phyloP scores from a whole-genome alignment of 1,140 invertebrate genomes.

The Teleogryllus occipitalis region DNA sequence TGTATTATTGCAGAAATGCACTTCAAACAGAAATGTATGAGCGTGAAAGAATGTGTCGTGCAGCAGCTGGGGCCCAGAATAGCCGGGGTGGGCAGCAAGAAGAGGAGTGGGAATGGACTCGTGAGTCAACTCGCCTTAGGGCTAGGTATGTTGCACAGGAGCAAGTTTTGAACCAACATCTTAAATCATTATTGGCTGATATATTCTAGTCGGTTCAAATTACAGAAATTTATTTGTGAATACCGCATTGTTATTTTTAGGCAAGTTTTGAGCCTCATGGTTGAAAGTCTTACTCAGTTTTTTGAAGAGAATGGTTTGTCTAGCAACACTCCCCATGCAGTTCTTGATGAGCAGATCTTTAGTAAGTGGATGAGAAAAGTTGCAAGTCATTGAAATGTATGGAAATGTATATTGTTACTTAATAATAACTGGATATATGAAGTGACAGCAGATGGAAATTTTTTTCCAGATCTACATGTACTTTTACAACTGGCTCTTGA shows the following conservation, averaged over 20 bases:
- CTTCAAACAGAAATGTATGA: not conserved
- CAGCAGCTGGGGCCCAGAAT: not conserved
- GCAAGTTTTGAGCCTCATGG: conserved; percentile 35
- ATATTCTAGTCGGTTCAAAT: not conserved
- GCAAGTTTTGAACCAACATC: no score
- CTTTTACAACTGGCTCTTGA: conserved; percentile 36
- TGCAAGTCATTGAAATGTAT: not conserved
- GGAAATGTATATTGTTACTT: not conserved
- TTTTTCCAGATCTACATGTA: conserved; percentile 31
- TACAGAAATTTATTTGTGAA: not conserved
- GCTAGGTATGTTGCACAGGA: conserved; percentile 26
- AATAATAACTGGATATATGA: not conserved
- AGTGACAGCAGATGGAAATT: not conserved
- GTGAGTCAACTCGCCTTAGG: conserved; percentile 29
- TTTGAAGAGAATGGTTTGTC: conserved; percentile 34
- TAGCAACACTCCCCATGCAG: conserved; percentile 25
- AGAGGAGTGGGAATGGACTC: conserved; percentile 20
- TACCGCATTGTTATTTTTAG: conserved; percentile 24
- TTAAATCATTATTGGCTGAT: not conserved
- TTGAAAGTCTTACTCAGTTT: conserved; percentile 35
- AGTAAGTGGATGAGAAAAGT: conserved; percentile 27
- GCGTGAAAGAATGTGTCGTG: not conserved
- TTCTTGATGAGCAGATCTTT: conserved; percentile 32
- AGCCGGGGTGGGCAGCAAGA: not conserved
- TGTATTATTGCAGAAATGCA: not conserved